Evolutionary conservation across 1,140 invertebrate species (phyloP).

Genomic region (Bactericera cockerelli): DNA sequence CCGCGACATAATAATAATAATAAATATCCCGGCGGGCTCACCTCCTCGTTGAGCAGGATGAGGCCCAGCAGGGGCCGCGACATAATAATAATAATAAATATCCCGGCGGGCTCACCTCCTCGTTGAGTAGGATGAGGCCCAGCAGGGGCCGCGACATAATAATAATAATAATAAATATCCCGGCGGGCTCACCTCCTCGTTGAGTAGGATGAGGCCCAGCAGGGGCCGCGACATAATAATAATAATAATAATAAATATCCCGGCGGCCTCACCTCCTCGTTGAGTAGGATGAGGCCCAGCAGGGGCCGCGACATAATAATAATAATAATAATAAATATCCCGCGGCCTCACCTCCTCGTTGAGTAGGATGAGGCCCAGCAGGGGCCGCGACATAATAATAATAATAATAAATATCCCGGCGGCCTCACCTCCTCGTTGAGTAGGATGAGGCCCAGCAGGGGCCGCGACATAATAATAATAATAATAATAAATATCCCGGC

Average conservation of each 20-base stretch:
- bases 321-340: conserved; percentile 95
- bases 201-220: conserved; percentile 86
- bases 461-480: conserved; percentile 96
- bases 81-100: conserved; percentile 91
- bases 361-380: conserved; percentile 86
- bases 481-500: too few species aligned
- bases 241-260: too few species aligned
- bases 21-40: too few species aligned
- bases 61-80: conserved; percentile 87
- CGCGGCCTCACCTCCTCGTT: conserved; percentile 84
- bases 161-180: too few species aligned
- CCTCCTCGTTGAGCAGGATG: conserved; percentile 91
- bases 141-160: neutral
- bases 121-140: neutral
- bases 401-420: too few species aligned
- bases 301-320: conserved; percentile 97
- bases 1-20: too few species aligned
- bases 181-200: conserved; percentile 77
- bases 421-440: conserved; percentile 75
- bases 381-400: conserved; percentile 93
- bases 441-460: conserved; percentile 85
- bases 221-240: conserved; percentile 83
- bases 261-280: conserved; percentile 81
- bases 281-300: conserved; percentile 86
- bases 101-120: too few species aligned